Conservation (phyloP, 2,888 invertebrate genomes). For the Scelioninae gen. 2 region DNA sequence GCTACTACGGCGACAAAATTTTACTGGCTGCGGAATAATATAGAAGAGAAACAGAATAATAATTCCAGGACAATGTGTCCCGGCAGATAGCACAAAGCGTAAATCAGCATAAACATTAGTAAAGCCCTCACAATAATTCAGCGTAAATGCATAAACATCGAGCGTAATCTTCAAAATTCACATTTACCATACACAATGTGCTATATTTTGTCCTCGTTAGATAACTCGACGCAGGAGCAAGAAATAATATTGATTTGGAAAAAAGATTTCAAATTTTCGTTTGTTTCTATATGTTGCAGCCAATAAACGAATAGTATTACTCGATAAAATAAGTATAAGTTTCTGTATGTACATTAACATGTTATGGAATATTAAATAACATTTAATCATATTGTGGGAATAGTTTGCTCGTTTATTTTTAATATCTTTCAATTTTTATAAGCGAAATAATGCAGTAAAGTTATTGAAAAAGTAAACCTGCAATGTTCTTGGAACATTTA, state of each 20-base stretch:
- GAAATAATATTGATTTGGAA: conserved; percentile 64
- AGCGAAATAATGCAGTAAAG: no score
- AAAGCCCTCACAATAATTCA: conserved; percentile 75
- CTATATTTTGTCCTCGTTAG: conserved; percentile 63
- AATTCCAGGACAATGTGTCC: conserved; percentile 75
- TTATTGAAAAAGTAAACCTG: no score
- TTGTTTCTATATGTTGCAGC: no score
- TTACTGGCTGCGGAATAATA: conserved; percentile 60
- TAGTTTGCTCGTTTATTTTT: no score
- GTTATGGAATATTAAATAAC: no score
- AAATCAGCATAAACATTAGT: conserved; percentile 75
- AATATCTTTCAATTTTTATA: no score
- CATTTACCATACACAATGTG: conserved; percentile 69
- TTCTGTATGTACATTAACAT: no score
- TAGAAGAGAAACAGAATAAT: conserved; percentile 69
- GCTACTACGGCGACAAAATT: conserved; percentile 53
- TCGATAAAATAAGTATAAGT: no score
- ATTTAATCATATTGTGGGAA: no score
- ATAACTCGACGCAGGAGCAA: conserved; percentile 59
- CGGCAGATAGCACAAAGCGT: conserved; percentile 75
- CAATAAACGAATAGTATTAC: no score
- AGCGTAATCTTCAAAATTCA: conserved; percentile 73
- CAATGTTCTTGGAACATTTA: no score
- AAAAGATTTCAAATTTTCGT: no score
- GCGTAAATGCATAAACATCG: conserved; percentile 73